These are phyloP conservation scores for Graphium colonna DNA, from an alignment of 2,888 invertebrate genomes.

Conservation along the genomic window DNA sequence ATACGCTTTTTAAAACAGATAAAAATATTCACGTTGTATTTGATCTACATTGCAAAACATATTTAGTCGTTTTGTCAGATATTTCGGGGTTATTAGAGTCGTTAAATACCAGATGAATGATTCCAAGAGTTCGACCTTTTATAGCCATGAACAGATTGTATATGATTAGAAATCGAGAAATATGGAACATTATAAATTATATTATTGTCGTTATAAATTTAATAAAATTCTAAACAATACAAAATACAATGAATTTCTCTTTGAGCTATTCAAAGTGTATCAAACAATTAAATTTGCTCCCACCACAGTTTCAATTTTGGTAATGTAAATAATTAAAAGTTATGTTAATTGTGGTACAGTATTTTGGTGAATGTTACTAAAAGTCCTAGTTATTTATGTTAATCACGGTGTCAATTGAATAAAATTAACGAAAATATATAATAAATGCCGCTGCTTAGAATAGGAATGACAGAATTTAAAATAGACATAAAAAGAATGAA, in stretches of 20 bases:
- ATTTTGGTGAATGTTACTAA: neutral
- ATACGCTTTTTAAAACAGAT: conserved; percentile 12
- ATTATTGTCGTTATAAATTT: too few species aligned
- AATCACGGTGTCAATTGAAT: neutral
- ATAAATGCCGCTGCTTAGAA: neutral
- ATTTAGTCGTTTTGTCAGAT: conserved; percentile 7
- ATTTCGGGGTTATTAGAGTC: conserved; percentile 15
- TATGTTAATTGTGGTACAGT: too few species aligned
- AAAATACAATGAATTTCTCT: too few species aligned
- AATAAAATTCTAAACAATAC: too few species aligned
- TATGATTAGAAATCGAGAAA: neutral
- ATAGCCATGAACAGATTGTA: neutral
- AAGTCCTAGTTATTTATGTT: neutral
- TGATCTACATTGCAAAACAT: conserved; percentile 9
- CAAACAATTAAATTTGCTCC: too few species aligned
- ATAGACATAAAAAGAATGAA: neutral
- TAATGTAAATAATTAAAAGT: too few species aligned
- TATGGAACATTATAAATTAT: too few species aligned
- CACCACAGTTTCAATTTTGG: too few species aligned
- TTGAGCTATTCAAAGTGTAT: too few species aligned
- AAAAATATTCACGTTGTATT: conserved; percentile 17
- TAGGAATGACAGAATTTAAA: neutral
- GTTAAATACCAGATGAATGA: conserved; percentile 5
- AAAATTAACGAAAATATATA: neutral
- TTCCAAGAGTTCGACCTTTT: neutral